Evolutionary conservation across 92 coral and sea anemone species (phyloP).

Genomic region (Ricordea florida): DNA sequence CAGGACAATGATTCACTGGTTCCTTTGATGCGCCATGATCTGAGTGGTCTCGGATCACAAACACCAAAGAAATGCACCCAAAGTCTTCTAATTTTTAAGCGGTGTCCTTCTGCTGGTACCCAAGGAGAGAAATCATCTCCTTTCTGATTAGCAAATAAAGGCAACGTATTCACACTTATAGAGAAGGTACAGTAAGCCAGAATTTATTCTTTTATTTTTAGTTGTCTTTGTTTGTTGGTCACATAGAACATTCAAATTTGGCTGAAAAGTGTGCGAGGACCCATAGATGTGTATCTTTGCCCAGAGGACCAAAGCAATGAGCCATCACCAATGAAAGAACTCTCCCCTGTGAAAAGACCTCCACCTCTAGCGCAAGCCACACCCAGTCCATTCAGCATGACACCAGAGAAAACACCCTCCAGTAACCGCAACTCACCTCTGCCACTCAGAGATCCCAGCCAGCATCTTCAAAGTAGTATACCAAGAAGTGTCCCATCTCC

Average conservation of each 20-base stretch:
- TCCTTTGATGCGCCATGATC: too few relatives aligned
- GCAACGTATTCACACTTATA: too few relatives aligned
- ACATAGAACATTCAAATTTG: conserved; percentile 91
- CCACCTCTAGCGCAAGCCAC: neutral
- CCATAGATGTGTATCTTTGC: conserved; percentile 91
- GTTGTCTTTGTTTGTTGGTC: neutral
- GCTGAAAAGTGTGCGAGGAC: conserved; percentile 90
- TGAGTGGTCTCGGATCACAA: too few relatives aligned
- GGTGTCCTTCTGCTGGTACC: too few relatives aligned
- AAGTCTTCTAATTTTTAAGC: too few relatives aligned
- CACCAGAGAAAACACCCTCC: conserved; percentile 24
- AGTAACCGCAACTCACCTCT: neutral
- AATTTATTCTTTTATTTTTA: neutral
- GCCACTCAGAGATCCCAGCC: neutral
- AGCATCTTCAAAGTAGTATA: neutral
- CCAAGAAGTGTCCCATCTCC: conserved; percentile 9
- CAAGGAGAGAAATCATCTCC: too few relatives aligned
- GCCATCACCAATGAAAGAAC: conserved; percentile 79
- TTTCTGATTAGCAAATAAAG: too few relatives aligned
- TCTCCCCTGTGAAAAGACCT: conserved; percentile 76
- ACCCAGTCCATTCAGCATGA: conserved; percentile 1
- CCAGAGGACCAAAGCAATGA: conserved; percentile 85
- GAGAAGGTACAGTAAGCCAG: too few relatives aligned
- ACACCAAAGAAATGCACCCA: too few relatives aligned
- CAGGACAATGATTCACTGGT: too few relatives aligned